Evolutionary conservation across 2,113 vertebrate species (phyloP).

Genomic region (Accipiter virgatus): DNA sequence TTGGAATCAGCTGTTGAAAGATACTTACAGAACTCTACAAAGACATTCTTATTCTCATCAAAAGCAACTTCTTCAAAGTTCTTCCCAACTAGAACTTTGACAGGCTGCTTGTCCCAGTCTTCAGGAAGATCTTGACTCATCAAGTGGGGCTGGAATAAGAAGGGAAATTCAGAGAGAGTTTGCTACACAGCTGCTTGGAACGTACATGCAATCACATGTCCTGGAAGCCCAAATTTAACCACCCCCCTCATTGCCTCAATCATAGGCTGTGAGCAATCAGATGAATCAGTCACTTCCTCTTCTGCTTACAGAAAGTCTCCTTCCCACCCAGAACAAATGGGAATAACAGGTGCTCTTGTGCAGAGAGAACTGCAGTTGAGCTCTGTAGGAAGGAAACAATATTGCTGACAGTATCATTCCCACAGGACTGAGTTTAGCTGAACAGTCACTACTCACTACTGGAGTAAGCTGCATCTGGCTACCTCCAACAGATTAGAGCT

Average conservation of each 20-base stretch:
- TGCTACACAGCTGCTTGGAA: background rate
- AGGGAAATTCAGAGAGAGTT: background rate
- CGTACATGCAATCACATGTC: background rate
- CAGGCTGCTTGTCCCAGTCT: constrained; percentile 93
- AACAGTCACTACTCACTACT: background rate
- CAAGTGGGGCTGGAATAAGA: constrained; percentile 84
- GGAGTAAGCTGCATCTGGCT: accelerated
- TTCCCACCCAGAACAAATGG: background rate
- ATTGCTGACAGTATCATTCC: background rate
- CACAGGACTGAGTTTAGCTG: background rate
- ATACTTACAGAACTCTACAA: constrained; percentile 95
- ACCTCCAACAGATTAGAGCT: background rate
- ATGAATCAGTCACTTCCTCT: background rate
- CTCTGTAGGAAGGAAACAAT: background rate
- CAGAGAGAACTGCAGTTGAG: background rate
- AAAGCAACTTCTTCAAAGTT: constrained; percentile 96
- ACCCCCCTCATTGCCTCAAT: background rate
- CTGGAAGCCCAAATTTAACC: background rate
- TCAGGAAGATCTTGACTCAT: constrained; percentile 97
- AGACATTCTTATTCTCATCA: constrained; percentile 88
- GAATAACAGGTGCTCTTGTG: background rate
- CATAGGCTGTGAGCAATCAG: background rate
- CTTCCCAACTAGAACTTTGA: constrained; percentile 91
- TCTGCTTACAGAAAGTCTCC: background rate
- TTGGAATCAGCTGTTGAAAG: background rate